Percentiles rank a stretch among this genome's conserved stretches.
phyloP scores from a whole-genome alignment of 2,113 vertebrate genomes.

The Lichenostomus cassidix region DNA sequence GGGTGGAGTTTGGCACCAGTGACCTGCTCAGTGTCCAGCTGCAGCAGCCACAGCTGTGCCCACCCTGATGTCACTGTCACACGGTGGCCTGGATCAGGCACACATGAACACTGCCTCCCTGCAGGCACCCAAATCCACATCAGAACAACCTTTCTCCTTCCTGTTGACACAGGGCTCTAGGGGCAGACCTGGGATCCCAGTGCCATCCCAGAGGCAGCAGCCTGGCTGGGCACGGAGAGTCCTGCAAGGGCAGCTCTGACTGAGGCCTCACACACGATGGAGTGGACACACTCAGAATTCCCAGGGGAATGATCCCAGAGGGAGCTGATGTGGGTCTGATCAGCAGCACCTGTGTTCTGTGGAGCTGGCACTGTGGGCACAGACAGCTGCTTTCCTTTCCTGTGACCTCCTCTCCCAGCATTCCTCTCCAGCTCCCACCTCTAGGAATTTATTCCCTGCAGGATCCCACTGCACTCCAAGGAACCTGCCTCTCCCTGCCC shows the following conservation, averaged over 20 bases:
- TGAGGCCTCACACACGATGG: neutral
- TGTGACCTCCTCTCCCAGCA: neutral
- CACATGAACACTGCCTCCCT: neutral
- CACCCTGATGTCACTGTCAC: neutral
- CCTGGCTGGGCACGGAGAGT: neutral
- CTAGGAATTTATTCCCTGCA: neutral
- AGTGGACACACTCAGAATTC: neutral
- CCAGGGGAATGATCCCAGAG: neutral
- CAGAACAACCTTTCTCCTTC: neutral
- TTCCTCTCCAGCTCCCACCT: neutral
- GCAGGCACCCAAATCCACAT: neutral
- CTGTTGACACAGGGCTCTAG: rapidly evolving
- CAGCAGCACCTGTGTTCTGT: neutral
- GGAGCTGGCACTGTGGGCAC: neutral
- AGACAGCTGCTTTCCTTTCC: neutral
- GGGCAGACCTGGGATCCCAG: neutral
- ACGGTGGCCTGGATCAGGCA: neutral
- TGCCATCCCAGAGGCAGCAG: neutral
- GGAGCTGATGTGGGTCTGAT: neutral
- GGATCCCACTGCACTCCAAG: neutral
- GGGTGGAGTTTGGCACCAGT: rapidly evolving
- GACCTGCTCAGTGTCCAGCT: neutral
- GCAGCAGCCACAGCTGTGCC: neutral
- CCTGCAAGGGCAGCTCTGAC: neutral
- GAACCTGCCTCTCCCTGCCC: neutral